Base-by-base conservation (phyloP, 2,113 vertebrate species). In the Micronycteris hirsuta region DNA sequence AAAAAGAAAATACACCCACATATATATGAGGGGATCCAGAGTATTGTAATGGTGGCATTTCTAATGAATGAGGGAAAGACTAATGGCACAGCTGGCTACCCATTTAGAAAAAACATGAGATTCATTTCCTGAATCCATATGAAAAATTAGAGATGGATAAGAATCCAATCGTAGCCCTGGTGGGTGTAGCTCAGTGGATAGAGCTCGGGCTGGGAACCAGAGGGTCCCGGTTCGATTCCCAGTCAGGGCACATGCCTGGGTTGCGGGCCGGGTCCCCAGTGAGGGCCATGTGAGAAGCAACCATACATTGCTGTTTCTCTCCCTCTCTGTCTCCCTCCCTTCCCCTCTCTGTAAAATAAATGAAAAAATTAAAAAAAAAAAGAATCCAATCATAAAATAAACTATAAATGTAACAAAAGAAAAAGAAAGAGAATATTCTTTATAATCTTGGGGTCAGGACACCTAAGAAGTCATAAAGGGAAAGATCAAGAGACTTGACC, bases 311-410 rank as follows among this genome's bases (percentile, higher is more conserved):
- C n/a, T n/a, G n/a, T n/a, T n/a, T n/a, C n/a, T n/a, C n/a, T n/a
- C n/a, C n/a, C n/a, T n/a, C n/a, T n/a, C n/a, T n/a, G n/a, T n/a
- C n/a, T n/a, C n/a, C n/a, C n/a, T n/a, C n/a, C n/a, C n/a, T n/a
- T n/a, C n/a, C n/a, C n/a, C n/a, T n/a, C n/a, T n/a, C n/a, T n/a
- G n/a, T n/a, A n/a, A n/a, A n/a, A n/a, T n/a, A n/a, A n/a, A n/a
- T n/a, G n/a, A n/a, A n/a, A n/a, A n/a, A n/a, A n/a, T n/a, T n/a
- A n/a, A n/a, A n/a, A n/a, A n/a, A n/a, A n/a, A n/a, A n/a, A 78
- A 86, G 90, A 88, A 88, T 73, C 28, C 86, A 88, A 88, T 45
- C 17, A 82, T 73, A 77, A 91, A 76, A 63, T 58, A 93, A 83
- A 86, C 88, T 56, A 94, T 20, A 78, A 92, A 68, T 85, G 13